Evolutionary conservation across 2,888 invertebrate genomes (phyloP), one percentile per base, ranked within the genome.

Genomic region (Cheiracanthium punctorium): DNA sequence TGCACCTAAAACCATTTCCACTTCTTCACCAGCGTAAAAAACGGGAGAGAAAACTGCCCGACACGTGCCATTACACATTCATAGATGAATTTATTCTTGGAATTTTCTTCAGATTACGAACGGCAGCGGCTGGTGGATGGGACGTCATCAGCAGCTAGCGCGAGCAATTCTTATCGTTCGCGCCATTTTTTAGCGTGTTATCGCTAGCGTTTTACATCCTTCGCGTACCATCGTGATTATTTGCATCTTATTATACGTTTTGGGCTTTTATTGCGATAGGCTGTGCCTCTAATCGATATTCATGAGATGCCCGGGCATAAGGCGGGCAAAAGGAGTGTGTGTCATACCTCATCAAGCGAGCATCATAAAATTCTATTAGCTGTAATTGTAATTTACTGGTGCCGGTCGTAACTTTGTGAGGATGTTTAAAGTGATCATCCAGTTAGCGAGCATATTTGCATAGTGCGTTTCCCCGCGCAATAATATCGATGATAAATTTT

Each of bases 301-400:
- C 82, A 82, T 82, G 82, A 76, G 30, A 43, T 17, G 30, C n/a
- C 33, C n/a, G 2, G 29, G 24, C 24, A 14, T n/a, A 65, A n/a
- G n/a, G n/a, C n/a, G 64, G 70, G 37, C 8, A 28, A 43, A 74
- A 67, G n/a, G n/a, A 20, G 58, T n/a, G n/a, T n/a, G 48, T 81
- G 82, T 82, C 82, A 41, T 29, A 48, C 28, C 74, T 69, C 69
- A 52, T 75, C 76, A 77, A 74, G 30, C 33, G 37, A 28, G 52
- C 48, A 65, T 71, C 58, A 76, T 69, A 52, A 82, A 82, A 82
- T 76, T 82, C 71, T 82, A 82, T 82, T 82, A 82, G 69, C 32
- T 65, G 28, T 82, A 82, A 82, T 82, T 82, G 76, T 65, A 64
- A 82, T 82, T 72, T 76, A 58, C 58, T 58, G n/a, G 58, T 58